These are phyloP conservation scores for Hirtodrosophila alboralis DNA, from an alignment of 2,888 invertebrate species.

Conservation along the genomic window DNA sequence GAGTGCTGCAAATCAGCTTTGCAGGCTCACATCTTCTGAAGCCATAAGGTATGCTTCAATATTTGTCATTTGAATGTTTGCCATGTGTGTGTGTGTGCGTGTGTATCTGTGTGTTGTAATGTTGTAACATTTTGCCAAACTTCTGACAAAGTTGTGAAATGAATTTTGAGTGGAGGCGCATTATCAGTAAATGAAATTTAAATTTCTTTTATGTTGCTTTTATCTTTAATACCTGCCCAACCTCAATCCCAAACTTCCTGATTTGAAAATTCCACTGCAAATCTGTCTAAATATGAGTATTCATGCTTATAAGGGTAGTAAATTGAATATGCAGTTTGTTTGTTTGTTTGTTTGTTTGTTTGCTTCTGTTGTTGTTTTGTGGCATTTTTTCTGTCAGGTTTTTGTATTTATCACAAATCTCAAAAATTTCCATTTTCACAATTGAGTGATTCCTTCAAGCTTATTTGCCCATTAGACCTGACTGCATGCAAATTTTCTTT, in stretches of 20 bases:
- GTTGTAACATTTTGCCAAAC: slow-evolving; percentile 36
- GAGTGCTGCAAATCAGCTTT: slow-evolving; percentile 63
- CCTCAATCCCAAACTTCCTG: no score
- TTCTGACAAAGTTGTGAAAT: slow-evolving; percentile 61
- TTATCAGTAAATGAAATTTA: slow-evolving; percentile 73
- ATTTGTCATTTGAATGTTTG: slow-evolving; percentile 42
- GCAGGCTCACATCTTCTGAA: slow-evolving; percentile 42
- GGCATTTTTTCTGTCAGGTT: slow-evolving; percentile 15
- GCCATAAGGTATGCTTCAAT: slow-evolving; percentile 54
- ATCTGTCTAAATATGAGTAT: slow-evolving; percentile 20
- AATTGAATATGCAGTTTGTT: slow-evolving; percentile 44
- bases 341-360: slow-evolving; percentile 2
- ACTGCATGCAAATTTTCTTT: slow-evolving; percentile 51
- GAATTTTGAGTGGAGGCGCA: slow-evolving; percentile 57
- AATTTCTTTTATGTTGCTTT: slow-evolving; percentile 37
- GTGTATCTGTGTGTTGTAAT: slow-evolving; percentile 16
- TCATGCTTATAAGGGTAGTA: slow-evolving; percentile 26
- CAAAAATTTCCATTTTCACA: slow-evolving; percentile 66
- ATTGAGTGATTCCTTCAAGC: slow-evolving; percentile 51
- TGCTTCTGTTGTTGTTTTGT: slow-evolving; percentile 10
- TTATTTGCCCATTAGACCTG: slow-evolving; percentile 63
- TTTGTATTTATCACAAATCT: slow-evolving; percentile 55
- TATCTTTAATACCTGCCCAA: slow-evolving; percentile 24
- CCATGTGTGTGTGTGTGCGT: slow-evolving; percentile 3
- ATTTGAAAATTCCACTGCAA: not conserved